Conservation (phyloP, 2,113 vertebrate species). For the Thamnaconus septentrionalis region DNA sequence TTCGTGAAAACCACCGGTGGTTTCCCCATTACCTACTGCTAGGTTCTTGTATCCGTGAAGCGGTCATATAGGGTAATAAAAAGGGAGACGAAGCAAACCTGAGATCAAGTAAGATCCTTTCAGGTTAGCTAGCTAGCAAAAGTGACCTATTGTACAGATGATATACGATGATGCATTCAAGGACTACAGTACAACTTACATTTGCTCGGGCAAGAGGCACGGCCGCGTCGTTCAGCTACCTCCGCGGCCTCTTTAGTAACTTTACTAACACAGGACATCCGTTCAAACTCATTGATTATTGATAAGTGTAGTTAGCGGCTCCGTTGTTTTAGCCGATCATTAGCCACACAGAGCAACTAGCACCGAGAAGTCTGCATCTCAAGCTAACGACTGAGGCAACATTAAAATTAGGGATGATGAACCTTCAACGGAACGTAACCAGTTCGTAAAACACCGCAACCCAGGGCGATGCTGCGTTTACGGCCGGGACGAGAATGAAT, state of each 20-base stretch:
- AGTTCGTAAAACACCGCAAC: background rate
- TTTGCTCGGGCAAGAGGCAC: background rate
- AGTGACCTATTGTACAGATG: conserved; percentile 4
- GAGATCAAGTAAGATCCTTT: background rate
- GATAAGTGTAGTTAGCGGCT: background rate
- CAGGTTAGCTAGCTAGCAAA: conserved; percentile 35
- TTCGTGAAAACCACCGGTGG: no score
- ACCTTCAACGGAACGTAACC: background rate
- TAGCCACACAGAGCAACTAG: background rate
- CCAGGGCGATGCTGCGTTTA: background rate
- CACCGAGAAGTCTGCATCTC: conserved; percentile 27
- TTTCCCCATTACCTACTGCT: no score
- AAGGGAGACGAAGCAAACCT: background rate
- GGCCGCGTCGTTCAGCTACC: background rate
- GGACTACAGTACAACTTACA: background rate
- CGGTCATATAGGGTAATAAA: no score
- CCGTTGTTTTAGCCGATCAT: conserved; percentile 23
- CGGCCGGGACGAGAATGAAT: conserved; percentile 39
- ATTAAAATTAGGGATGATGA: background rate
- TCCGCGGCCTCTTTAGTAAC: background rate
- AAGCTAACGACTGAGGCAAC: conserved; percentile 21
- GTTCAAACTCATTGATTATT: background rate
- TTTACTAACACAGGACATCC: background rate
- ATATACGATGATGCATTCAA: conserved; percentile 4
- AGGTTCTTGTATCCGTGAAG: no score